Evolutionary conservation across 2,797 vertebrate genomes (phyloP).

Genomic region (Myotis myotis): DNA sequence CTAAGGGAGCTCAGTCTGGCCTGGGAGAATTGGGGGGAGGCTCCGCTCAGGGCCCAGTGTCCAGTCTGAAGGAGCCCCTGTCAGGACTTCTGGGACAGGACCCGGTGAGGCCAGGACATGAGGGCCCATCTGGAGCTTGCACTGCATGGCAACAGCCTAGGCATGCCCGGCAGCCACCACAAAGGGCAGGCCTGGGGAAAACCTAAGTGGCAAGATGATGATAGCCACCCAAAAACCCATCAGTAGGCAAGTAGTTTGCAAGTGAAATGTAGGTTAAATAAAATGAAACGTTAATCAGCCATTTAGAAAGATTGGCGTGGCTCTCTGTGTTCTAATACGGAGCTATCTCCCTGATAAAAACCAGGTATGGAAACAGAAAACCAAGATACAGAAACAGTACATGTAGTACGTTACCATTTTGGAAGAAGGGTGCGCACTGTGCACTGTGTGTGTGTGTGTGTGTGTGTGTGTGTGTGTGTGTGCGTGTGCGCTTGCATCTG

Average conservation of each 20-base stretch:
- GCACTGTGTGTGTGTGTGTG: neutral
- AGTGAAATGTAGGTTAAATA: neutral
- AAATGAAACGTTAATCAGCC: neutral
- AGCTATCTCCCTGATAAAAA: neutral
- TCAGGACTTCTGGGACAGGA: neutral
- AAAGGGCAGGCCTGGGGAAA: neutral
- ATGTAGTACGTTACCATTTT: accelerated
- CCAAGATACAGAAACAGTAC: neutral
- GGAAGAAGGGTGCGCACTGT: neutral
- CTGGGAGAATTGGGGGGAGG: neutral
- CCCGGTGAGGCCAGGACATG: neutral
- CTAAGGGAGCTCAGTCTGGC: neutral
- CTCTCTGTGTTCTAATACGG: neutral
- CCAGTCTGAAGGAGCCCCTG: neutral
- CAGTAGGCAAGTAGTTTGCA: neutral
- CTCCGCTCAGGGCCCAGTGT: neutral
- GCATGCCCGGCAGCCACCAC: accelerated
- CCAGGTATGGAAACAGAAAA: neutral
- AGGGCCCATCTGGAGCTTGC: neutral
- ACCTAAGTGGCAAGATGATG: neutral
- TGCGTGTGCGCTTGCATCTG: accelerated
- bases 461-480: neutral
- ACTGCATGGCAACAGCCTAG: neutral
- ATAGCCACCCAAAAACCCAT: neutral
- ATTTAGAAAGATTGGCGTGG: neutral